These are phyloP conservation scores for Ophiothrix spiculata DNA, from an alignment of 35 echinoderm and acorn worm species.

Conservation along the genomic window DNA sequence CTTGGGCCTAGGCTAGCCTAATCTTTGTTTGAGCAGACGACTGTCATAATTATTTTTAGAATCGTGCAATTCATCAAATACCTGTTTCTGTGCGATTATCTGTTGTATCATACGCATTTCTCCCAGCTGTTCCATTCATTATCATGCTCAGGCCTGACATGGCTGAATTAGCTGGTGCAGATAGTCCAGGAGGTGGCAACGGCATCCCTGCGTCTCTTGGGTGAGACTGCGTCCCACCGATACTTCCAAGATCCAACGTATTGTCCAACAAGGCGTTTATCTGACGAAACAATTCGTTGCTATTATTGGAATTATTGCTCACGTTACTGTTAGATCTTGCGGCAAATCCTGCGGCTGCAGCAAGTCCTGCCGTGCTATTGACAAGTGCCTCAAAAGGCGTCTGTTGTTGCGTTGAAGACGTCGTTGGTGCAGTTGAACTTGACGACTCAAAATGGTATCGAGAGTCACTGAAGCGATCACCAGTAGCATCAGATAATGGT, in stretches of 20 bases:
- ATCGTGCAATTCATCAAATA: no score
- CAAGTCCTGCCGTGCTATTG: not conserved
- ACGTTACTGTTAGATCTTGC: not conserved
- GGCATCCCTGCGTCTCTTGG: not conserved
- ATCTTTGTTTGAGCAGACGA: no score
- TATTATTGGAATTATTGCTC: not conserved
- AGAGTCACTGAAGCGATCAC: not conserved
- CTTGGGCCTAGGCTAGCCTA: no score
- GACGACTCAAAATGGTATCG: not conserved
- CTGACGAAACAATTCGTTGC: conserved; percentile 62
- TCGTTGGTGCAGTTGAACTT: not conserved
- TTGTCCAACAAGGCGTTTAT: conserved; percentile 61
- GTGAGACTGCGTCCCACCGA: conserved; percentile 9
- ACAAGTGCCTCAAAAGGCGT: not conserved
- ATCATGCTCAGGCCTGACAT: not conserved
- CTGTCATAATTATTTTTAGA: no score
- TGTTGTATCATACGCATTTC: not conserved
- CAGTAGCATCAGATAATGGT: not conserved
- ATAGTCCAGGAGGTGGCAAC: not conserved
- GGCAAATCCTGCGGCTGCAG: not conserved
- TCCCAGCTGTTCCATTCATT: not conserved
- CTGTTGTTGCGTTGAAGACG: not conserved
- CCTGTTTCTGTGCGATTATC: not conserved
- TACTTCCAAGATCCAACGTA: conserved; percentile 48
- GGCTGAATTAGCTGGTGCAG: not conserved